These are phyloP conservation scores for Aphidius colemani DNA, from an alignment of 2,888 invertebrate genomes.

Conservation along the genomic window DNA sequence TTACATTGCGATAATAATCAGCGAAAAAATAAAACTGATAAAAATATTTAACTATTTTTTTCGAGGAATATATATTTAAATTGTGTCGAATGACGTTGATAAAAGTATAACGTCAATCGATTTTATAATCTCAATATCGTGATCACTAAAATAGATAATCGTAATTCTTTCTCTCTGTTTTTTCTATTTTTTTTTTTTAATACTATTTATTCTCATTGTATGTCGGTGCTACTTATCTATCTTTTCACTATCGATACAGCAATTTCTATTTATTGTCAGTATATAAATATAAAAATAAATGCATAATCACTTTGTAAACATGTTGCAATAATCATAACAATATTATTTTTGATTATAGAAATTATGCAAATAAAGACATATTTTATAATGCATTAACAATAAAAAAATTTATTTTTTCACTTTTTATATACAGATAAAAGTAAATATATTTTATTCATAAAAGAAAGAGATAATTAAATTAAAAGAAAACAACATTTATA, in stretches of 20 bases:
- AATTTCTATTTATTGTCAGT: too few relatives aligned
- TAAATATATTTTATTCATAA: too few relatives aligned
- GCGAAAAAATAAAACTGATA: not conserved
- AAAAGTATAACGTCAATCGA: too few relatives aligned
- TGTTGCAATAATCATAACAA: not conserved
- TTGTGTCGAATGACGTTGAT: too few relatives aligned
- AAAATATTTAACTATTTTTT: slow-evolving; percentile 1
- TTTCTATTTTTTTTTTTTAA: not conserved
- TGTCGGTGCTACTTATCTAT: not conserved
- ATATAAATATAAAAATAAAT: not conserved
- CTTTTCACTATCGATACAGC: too few relatives aligned
- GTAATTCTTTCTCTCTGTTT: slow-evolving; percentile 13
- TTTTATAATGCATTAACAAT: not conserved
- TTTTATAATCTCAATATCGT: slow-evolving; percentile 10
- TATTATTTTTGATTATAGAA: not conserved
- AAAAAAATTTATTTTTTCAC: not conserved
- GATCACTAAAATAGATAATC: slow-evolving; percentile 12
- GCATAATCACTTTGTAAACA: not conserved
- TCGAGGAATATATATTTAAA: not conserved
- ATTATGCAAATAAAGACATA: not conserved
- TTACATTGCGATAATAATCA: not conserved
- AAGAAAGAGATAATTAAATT: not conserved
- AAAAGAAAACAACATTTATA: not conserved
- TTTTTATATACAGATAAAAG: too few relatives aligned
- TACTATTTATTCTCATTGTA: not conserved